Base-by-base conservation (phyloP, 2,113 vertebrate species). In the Epinephelus cyanopodus region DNA sequence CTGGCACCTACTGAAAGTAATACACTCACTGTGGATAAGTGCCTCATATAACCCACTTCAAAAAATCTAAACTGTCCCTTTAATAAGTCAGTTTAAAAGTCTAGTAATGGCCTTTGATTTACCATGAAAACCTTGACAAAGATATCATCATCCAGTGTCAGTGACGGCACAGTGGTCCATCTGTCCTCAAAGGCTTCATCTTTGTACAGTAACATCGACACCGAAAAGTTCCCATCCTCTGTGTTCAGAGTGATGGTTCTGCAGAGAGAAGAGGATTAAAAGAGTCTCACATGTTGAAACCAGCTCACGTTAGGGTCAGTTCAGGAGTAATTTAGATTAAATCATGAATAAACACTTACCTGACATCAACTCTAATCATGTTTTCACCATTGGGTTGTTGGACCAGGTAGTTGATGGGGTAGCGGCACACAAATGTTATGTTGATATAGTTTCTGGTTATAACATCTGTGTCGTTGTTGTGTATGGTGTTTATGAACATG, bases 91-190 rank as follows among this genome's bases (percentile, higher is more conserved):
- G 3, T 47, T 47, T 47, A 47, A 47, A 47, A 47, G 29, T 19
- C 11, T 10, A 37, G 13, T 29, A 14, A 42, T 29, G 6, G 54
- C 61, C 10, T 25, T 39, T 60, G 75, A 61, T 87, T 84, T 79
- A 96, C 91, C 94, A 96, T 95, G 74, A 90, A 94, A 50, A 96
- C 94, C 84, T 94, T 96, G 13, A 96, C 94, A 90, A 94, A 97
- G 85, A 96, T 89, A 69, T 94, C 84, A 10, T 96, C 93, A 10
- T 96, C 94, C 78, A 96, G 93, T 23, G 87, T 95, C 72, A 96
- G 93, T 17, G 96, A 95, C 0, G 92, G 90, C 69, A 93, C 91
- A 7, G 94, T 94, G 45, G 88, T 95, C 95, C 91, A 95, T 81
- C 88, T 92, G 79, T 95, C 91, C 74, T 95, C 65, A 81, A 96